Base-by-base conservation (phyloP, 2,888 invertebrate genomes). In the Ecdyonurus torrentis region DNA sequence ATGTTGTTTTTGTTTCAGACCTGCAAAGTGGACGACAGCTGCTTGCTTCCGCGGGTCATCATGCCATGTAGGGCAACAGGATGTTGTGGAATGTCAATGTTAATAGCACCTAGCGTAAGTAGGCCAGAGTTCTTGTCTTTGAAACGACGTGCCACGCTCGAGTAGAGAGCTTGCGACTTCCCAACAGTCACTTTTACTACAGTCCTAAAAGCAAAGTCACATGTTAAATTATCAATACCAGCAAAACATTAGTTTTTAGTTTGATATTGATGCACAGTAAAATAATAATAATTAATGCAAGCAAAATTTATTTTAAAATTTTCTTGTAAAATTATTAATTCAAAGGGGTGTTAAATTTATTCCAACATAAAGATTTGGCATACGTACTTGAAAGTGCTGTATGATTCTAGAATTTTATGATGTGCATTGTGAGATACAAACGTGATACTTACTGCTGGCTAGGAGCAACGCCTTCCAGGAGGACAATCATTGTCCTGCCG, bases 61-160 rank as follows among this genome's bases (percentile, higher is more conserved):
- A 99, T 97, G 61, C 96, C 97, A 76, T 99, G 98, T 68, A 99
- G 78, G 5, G 92, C 95, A 0, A 97, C 95, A 0, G 98, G 98
- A 78, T 98, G 97, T 76, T 98, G 97, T 2, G 99, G 98, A 71
- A 99, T 93, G 75, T 97, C 96, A 63, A 97, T 87, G 66, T 90
- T 85, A 1, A 97, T 87, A 18, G 89, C 87, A 1, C 96, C 97
- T 63, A 97, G 83, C 7, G 90, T 91, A 7, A 93, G 76, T 64
- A 95, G 74, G 0, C 88, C 86, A 61, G 87, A 83, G 72, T 91
- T 91, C 71, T 88, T 87, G 71, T 88, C 88, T 71, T 88, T 85
- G 70, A 86, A 75, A 70, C 84, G 79, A 70, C 85, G 82, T 10
- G 85, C 87, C 68, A 85, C 83, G 72, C 91, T 91, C 1, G 94